phyloP scores from a whole-genome alignment of 2,888 invertebrate species.

The Protophormia terraenovae region DNA sequence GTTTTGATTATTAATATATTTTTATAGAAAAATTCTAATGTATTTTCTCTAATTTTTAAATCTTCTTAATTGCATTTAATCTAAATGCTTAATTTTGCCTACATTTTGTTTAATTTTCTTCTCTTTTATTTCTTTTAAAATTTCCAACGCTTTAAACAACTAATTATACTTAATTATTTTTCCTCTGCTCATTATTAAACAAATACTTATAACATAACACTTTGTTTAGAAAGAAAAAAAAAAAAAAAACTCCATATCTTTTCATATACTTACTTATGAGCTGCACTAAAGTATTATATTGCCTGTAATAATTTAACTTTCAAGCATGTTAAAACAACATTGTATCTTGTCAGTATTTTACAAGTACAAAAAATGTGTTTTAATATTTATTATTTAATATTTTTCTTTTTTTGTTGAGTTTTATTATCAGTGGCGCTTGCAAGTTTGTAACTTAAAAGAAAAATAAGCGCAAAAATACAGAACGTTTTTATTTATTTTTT shows the following conservation, averaged over 20 bases:
- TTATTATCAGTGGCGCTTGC: slow-evolving; percentile 64
- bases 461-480: neutral
- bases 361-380: slow-evolving; percentile 2
- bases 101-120: too few relatives aligned
- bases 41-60: too few relatives aligned
- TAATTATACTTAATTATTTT: neutral
- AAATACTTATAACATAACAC: neutral
- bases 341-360: slow-evolving; percentile 16
- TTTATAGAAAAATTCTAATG: too few relatives aligned
- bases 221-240: neutral
- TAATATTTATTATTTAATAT: neutral
- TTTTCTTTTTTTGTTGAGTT: neutral
- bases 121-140: neutral
- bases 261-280: neutral
- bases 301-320: slow-evolving; percentile 27
- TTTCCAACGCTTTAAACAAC: neutral
- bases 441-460: slow-evolving; percentile 39
- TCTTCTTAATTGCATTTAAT: too few relatives aligned
- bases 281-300: neutral
- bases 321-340: neutral
- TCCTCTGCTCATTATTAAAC: neutral
- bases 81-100: too few relatives aligned
- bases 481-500: neutral
- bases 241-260: neutral
- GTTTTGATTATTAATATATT: too few relatives aligned